Evolutionary conservation across 1,140 invertebrate species (phyloP).

Genomic region (Spodoptera frugiperda): DNA sequence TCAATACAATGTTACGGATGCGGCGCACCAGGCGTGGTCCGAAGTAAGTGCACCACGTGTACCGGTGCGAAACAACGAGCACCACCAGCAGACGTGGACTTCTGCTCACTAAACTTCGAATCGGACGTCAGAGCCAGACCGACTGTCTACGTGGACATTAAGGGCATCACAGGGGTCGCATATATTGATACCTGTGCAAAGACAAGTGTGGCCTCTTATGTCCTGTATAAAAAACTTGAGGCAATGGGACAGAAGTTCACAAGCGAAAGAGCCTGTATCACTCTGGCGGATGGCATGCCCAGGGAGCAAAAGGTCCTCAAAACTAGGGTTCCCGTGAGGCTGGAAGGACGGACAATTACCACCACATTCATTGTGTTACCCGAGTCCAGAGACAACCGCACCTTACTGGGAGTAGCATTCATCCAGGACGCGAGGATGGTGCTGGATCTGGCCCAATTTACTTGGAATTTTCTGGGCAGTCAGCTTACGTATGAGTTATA

Average conservation of each 20-base stretch:
- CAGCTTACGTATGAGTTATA: conserved; percentile 18
- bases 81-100: not conserved
- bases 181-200: conserved; percentile 43
- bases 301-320: conserved; percentile 13
- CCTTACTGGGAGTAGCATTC: conserved; percentile 48
- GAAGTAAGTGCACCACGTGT: conserved; percentile 40
- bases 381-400: conserved; percentile 35
- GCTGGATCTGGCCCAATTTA: conserved; percentile 45
- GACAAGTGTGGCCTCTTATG: conserved; percentile 19
- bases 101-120: not conserved
- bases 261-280: not conserved
- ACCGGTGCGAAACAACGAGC: not conserved
- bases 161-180: not conserved
- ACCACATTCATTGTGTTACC: conserved; percentile 47
- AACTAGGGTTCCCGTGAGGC: not conserved
- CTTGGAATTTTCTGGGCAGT: conserved; percentile 36
- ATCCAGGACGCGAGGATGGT: conserved; percentile 46
- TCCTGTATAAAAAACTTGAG: not conserved
- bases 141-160: not conserved
- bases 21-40: conserved; percentile 45
- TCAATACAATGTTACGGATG: conserved; percentile 51
- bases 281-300: conserved; percentile 37
- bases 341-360: not conserved
- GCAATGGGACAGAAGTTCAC: conserved; percentile 1
- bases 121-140: conserved; percentile 16